A percentile compares a stretch with the other conserved stretches of the same genome.
Conservation (phyloP, 2,888 invertebrate genomes). For the Eupelmus urozonus region DNA sequence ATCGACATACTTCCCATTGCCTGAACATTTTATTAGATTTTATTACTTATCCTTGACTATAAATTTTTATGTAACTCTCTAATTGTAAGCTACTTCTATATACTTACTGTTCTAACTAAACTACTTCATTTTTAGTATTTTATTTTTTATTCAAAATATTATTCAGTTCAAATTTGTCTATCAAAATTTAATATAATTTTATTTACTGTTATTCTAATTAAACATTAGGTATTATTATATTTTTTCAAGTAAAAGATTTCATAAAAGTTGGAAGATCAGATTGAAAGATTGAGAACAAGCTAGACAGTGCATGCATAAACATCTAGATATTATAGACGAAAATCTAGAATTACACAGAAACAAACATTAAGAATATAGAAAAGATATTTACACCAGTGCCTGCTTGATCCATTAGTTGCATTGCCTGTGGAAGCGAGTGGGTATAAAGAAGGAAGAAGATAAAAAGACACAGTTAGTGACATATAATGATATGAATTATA, state of each 20-base stretch:
- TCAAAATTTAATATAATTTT: background rate
- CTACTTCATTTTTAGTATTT: too few relatives aligned
- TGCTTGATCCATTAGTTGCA: conserved; percentile 94
- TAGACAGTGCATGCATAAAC: conserved; percentile 22
- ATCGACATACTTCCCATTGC: conserved; percentile 71
- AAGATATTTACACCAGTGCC: conserved; percentile 92
- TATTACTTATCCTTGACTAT: background rate
- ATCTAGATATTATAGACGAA: background rate
- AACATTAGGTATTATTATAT: too few relatives aligned
- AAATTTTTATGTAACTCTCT: background rate
- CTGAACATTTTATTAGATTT: conserved; percentile 60
- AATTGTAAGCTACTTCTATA: background rate
- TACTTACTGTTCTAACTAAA: too few relatives aligned
- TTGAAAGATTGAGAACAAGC: too few relatives aligned
- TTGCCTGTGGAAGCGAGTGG: conserved; percentile 82
- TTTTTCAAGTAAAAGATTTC: too few relatives aligned
- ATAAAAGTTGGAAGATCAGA: too few relatives aligned
- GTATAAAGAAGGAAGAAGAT: conserved; percentile 44
- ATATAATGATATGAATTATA: conserved; percentile 9
- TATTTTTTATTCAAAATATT: background rate
- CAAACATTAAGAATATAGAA: conserved; percentile 53
- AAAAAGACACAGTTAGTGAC: conserved; percentile 50
- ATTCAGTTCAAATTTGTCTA: background rate
- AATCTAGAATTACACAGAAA: conserved; percentile 63
- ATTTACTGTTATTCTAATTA: background rate